phyloP scores from a whole-genome alignment of 2,113 vertebrate genomes.

The Anolis carolinensis region DNA sequence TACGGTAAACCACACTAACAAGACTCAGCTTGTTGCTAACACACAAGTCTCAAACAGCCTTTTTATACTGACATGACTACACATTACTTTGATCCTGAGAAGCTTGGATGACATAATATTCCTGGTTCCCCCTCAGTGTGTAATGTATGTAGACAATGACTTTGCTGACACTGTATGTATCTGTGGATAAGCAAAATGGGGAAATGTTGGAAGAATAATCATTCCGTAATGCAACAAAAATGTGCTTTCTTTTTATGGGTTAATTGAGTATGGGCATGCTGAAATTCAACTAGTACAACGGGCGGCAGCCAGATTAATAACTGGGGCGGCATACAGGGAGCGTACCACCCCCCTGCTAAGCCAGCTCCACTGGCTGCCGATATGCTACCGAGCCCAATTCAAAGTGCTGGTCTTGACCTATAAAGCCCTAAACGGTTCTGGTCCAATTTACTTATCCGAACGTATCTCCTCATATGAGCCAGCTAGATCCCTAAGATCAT shows the following conservation, averaged over 20 bases:
- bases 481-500: too few relatives aligned
- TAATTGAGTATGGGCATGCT: neutral
- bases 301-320: too few relatives aligned
- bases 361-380: too few relatives aligned
- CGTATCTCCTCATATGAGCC: too few relatives aligned
- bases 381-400: too few relatives aligned
- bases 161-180: neutral
- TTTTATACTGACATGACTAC: neutral
- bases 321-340: too few relatives aligned
- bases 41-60: neutral
- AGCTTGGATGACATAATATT: neutral
- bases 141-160: neutral
- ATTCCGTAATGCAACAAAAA: neutral
- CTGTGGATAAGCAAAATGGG: neutral
- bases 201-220: neutral
- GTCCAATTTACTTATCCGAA: too few relatives aligned
- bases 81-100: neutral
- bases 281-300: too few relatives aligned
- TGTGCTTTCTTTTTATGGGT: neutral
- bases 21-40: conserved; percentile 5
- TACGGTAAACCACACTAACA: neutral
- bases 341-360: too few relatives aligned
- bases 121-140: neutral
- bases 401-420: too few relatives aligned
- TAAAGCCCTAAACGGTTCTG: too few relatives aligned